Conservation (phyloP, 2,888 invertebrate genomes). For the Diplazon laetatorius region DNA sequence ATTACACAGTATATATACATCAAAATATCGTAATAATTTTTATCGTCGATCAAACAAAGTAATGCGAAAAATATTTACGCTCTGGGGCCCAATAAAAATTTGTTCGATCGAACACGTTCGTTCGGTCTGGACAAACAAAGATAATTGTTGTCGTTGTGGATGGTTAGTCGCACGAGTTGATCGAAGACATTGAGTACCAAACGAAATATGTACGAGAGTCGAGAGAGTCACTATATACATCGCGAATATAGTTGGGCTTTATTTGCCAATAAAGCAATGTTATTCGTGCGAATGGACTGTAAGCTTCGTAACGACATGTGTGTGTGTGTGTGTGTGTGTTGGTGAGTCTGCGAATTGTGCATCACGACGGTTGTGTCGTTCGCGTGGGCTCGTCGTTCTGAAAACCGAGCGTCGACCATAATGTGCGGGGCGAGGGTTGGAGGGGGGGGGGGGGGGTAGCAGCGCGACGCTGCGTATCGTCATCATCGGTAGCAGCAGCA, state of each 20-base stretch:
- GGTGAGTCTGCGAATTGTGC: not conserved
- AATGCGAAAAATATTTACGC: not conserved
- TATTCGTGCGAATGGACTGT: constrained; percentile 16
- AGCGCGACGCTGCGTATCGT: constrained; percentile 1
- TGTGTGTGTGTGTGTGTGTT: no score
- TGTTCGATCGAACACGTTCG: no score
- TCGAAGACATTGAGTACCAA: no score
- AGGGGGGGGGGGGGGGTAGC: not conserved
- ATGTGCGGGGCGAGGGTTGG: not conserved
- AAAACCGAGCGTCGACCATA: constrained; percentile 15
- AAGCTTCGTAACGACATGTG: no score
- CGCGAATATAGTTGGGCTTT: constrained; percentile 4
- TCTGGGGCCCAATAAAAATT: no score
- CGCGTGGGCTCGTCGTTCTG: constrained; percentile 39
- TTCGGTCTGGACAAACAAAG: no score
- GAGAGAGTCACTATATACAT: not conserved
- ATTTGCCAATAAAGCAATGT: constrained; percentile 12
- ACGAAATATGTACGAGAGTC: no score
- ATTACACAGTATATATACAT: no score
- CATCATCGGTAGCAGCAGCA: not conserved
- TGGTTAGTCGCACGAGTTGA: no score
- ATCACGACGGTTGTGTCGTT: not conserved
- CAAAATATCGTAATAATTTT: not conserved
- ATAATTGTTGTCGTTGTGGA: no score
- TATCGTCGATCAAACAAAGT: not conserved